Base-by-base conservation (phyloP, 2,797 vertebrate genomes). In the Meriones psammophilus region DNA sequence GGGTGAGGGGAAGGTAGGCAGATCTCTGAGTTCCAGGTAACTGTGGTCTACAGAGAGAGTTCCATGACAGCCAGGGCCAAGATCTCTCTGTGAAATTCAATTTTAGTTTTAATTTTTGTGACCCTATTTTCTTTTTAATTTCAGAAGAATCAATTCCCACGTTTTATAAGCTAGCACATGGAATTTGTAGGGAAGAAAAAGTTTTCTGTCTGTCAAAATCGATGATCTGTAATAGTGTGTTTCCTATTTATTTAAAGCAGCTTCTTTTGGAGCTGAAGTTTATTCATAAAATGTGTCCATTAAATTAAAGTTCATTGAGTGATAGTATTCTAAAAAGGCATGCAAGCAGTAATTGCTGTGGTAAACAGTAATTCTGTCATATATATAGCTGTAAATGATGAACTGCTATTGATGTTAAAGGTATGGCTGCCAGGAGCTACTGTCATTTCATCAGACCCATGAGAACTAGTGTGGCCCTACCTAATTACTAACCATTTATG, bases 401-500 rank as follows among this genome's bases (percentile, higher is more conserved):
- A 94, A 69, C 56, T 66, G 3, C 9, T 69, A 60, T 50, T 95
- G 81, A 94, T 30, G 94, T 90, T 92, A 96, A 89, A 87, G 50
- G 56, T 88, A 80, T 33, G 15, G 39, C 89, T 93, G 85, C 56
- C 81, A 96, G 81, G 76, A 94, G 76, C 20, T 58, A 14, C 81
- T 64, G 80, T 86, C 42, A 74, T 86, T 97, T 96, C 78, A 89
- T 76, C 56, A 88, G 30, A 84, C 50, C 62, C 73, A 69, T 88
- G 71, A 88, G 56, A 68, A 93, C n/a, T 42, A 18, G 13, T 78
- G 22, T 79, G 68, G 68, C 9, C 39, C 68, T 90, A 80, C 20
- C 54, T 92, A 92, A 92, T 86, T 93, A 30, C 77, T 62, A 96
- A 95, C 60, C 50, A 89, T 81, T 94, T 92, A 90, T 83, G 74